A percentile compares a stretch with the other conserved stretches of the same genome.
Evolutionary conservation across 2,797 vertebrate species (phyloP).

Genomic region (Acropternis orthonyx): DNA sequence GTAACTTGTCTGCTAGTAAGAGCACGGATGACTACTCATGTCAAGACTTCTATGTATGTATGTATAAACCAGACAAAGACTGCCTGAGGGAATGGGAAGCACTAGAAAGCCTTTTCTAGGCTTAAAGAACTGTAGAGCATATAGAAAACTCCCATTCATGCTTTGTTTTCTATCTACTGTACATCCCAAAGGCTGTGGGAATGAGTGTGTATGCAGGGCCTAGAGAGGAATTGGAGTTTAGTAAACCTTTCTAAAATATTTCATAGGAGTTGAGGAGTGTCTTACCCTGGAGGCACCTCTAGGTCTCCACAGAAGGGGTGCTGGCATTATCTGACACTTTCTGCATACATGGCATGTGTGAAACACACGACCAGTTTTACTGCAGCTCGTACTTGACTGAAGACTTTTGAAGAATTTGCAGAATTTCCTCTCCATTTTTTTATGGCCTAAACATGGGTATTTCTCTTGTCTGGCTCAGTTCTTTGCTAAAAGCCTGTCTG

Average conservation of each 20-base stretch:
- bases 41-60: neutral
- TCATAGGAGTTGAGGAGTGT: neutral
- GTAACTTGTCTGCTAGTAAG: neutral
- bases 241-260: neutral
- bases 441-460: neutral
- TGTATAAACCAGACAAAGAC: neutral
- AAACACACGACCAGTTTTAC: neutral
- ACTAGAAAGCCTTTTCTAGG: neutral
- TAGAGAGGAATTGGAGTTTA: neutral
- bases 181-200: neutral
- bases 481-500: neutral
- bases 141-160: neutral
- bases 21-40: neutral
- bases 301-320: neutral
- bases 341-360: neutral
- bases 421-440: slow-evolving; percentile 34
- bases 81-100: neutral
- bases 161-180: neutral
- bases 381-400: neutral
- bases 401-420: slow-evolving; percentile 22
- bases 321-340: neutral
- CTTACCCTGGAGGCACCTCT: neutral
- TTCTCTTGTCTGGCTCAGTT: slow-evolving; percentile 3
- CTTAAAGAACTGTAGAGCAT: neutral
- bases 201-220: rapidly evolving